A percentile compares a stretch with the other conserved stretches of the same genome.
These are phyloP conservation scores for Mastomys coucha DNA, from an alignment of 2,113 vertebrate genomes.

Conservation along the genomic window DNA sequence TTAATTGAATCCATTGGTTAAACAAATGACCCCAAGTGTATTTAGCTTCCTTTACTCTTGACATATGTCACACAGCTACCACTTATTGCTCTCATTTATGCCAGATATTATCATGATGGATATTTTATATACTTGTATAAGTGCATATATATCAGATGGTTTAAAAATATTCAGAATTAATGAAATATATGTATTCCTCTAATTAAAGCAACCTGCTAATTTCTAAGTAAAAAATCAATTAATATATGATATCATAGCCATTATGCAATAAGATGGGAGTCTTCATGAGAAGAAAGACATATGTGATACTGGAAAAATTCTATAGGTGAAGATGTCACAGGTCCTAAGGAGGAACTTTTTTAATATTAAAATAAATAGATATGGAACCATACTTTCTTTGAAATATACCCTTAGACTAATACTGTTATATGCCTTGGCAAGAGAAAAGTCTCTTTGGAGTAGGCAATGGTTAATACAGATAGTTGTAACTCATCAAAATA, in stretches of 20 bases:
- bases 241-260: neutral
- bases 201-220: neutral
- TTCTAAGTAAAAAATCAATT: neutral
- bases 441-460: neutral
- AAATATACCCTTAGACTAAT: neutral
- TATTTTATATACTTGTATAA: neutral
- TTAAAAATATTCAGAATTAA: neutral
- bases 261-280: neutral
- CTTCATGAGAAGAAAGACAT: neutral
- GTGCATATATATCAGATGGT: neutral
- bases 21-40: neutral
- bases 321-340: neutral
- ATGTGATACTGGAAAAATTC: neutral
- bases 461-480: neutral
- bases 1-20: slow-evolving; percentile 43
- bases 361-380: neutral
- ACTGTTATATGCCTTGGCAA: neutral
- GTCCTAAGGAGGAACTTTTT: neutral
- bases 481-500: neutral
- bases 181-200: neutral
- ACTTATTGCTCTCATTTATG: slow-evolving; percentile 31
- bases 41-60: neutral
- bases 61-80: neutral
- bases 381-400: neutral
- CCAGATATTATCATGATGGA: neutral